A percentile compares a stretch with the other conserved stretches of the same genome.
These are phyloP conservation scores for Orycteropus afer DNA, from an alignment of 2,113 vertebrate genomes.

Conservation along the genomic window DNA sequence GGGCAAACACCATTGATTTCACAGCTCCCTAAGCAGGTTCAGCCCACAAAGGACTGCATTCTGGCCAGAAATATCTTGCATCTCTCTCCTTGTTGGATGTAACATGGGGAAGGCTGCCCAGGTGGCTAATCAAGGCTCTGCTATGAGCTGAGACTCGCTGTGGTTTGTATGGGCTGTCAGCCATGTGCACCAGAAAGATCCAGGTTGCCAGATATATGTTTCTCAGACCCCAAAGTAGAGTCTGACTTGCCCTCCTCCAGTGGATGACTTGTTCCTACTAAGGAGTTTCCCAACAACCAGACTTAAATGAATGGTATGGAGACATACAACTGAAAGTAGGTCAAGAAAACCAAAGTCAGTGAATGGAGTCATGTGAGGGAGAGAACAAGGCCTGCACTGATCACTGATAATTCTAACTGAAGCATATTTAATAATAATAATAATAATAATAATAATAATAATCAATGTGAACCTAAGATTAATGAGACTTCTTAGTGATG, in stretches of 20 bases:
- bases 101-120: neutral
- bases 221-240: neutral
- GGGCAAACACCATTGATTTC: neutral
- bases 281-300: neutral
- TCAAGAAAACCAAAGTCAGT: neutral
- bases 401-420: neutral
- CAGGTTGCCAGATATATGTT: neutral
- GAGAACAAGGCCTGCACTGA: neutral
- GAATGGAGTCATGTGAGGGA: too few species aligned
- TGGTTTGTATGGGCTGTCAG: neutral
- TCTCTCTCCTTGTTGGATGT: neutral
- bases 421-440: neutral
- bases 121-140: neutral
- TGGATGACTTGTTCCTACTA: neutral
- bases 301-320: neutral
- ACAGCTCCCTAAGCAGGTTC: neutral
- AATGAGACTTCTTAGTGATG: neutral
- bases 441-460: too few species aligned
- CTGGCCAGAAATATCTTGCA: neutral
- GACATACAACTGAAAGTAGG: neutral
- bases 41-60: neutral
- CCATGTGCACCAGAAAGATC: neutral
- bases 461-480: neutral
- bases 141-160: neutral
- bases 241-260: neutral